Evolutionary conservation across 2,113 vertebrate species (phyloP).

Genomic region (Clarias gariepinus): DNA sequence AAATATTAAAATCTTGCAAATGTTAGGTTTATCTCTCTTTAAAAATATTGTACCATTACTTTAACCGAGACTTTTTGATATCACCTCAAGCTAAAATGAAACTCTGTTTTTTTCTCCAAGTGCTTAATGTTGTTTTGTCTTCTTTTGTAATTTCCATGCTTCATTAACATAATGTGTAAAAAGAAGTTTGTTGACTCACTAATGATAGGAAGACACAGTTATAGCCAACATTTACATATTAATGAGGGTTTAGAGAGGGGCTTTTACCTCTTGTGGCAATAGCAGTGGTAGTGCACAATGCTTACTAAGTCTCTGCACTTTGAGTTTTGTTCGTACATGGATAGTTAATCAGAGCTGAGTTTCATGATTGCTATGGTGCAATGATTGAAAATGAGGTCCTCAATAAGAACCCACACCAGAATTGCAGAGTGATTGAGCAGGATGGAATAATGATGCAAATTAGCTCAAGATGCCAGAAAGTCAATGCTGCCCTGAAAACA

Average conservation of each 20-base stretch:
- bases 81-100: constrained; percentile 45
- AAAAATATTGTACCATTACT: constrained; percentile 28
- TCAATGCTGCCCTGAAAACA: constrained; percentile 29
- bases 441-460: constrained; percentile 55
- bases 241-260: constrained; percentile 65
- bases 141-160: constrained; percentile 71
- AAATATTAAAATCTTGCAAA: neutral
- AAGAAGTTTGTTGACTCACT: constrained; percentile 72
- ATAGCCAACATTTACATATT: constrained; percentile 72
- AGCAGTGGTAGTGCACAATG: constrained; percentile 46
- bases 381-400: constrained; percentile 50
- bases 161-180: constrained; percentile 73
- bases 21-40: constrained; percentile 21
- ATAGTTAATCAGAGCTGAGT: constrained; percentile 67
- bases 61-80: constrained; percentile 28
- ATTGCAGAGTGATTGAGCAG: constrained; percentile 63
- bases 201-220: constrained; percentile 71
- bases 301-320: constrained; percentile 54
- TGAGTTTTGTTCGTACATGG: constrained; percentile 59
- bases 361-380: constrained; percentile 66
- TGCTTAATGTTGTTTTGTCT: constrained; percentile 61
- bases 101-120: constrained; percentile 31
- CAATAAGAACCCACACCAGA: constrained; percentile 39
- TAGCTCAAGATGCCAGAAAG: constrained; percentile 36
- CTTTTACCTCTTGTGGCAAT: constrained; percentile 59